Evolutionary conservation across 1,140 invertebrate species (phyloP), one percentile per base, ranked within the genome.

Genomic region (Melitaea cinxia): DNA sequence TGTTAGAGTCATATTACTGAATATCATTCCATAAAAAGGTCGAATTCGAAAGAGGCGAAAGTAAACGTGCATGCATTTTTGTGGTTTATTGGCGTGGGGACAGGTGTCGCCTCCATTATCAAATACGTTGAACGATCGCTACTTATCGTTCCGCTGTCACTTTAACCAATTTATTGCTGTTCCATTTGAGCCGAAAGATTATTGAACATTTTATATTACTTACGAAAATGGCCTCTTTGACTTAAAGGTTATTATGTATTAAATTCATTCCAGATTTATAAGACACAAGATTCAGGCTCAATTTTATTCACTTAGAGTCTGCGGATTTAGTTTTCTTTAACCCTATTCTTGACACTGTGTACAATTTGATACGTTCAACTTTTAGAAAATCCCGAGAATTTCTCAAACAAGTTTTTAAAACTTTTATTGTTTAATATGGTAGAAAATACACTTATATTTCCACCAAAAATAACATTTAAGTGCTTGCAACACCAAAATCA

Each of bases 161-260:
- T 79, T 76, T 72, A 63, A 63, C 60, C 65, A 73, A 80, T 81
- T 77, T 82, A 82, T 77, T 75, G 70, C 65, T 61, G 63, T 78
- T 76, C 69, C 71, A 69, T 80, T 80, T 75, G 70, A 77, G 67
- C 77, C 61, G 68, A 63, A 65, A 55, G 64, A 30, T 42, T 70
- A 71, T 68, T 70, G 67, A 62, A 68, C 65, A 63, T 68, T 63
- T 68, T 53, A 58, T 58, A 58, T 58, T 35, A 12, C 39, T 17
- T 15, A 5, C 45, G 47, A 26, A 49, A 58, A 28, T 47, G 33
- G 56, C 5, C 42, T 19, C 33, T 26, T 42, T 33, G 21, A 15
- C 4, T 1, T 42, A 17, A 42, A 42, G 12, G 12, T 6, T 33
- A 33, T 33, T 33, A 33, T 33, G 30, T 33, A 33, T 33, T 4